These are phyloP conservation scores for Proales similis DNA, from an alignment of 1,140 invertebrate species.

Conservation along the genomic window DNA sequence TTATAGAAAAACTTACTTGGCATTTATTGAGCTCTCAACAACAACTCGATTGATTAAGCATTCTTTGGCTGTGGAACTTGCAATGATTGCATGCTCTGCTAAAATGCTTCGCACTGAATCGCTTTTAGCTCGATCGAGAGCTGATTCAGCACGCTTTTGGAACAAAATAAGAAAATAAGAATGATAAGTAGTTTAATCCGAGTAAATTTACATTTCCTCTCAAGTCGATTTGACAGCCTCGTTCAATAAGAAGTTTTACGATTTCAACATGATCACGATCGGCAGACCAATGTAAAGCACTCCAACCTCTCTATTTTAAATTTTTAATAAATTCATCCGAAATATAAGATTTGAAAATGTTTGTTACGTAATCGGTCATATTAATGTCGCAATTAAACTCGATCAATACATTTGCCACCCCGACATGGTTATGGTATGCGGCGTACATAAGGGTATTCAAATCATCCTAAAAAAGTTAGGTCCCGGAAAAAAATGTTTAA, in stretches of 20 bases:
- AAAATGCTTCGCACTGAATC: slow-evolving; percentile 33
- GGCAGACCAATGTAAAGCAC: slow-evolving; percentile 52
- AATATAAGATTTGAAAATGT: background rate
- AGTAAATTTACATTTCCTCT: slow-evolving; percentile 31
- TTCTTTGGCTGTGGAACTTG: too few relatives aligned
- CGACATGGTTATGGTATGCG: slow-evolving; percentile 51
- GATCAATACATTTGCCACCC: slow-evolving; percentile 47
- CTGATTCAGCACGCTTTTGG: slow-evolving; percentile 16
- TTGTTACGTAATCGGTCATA: slow-evolving; percentile 45
- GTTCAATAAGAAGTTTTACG: slow-evolving; percentile 47
- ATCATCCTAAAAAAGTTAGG: background rate
- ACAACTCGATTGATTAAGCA: too few relatives aligned
- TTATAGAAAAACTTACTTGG: too few relatives aligned
- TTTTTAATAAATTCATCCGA: slow-evolving; percentile 22
- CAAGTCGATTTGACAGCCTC: slow-evolving; percentile 34
- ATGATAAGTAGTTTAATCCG: too few relatives aligned
- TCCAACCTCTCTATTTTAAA: slow-evolving; percentile 51
- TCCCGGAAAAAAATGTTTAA: background rate
- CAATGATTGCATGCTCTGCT: slow-evolving; percentile 21
- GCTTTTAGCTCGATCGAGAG: slow-evolving; percentile 34
- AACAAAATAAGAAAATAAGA: background rate
- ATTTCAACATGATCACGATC: slow-evolving; percentile 48
- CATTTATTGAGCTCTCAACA: too few relatives aligned
- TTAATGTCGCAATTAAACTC: slow-evolving; percentile 48
- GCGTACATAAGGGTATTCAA: slow-evolving; percentile 49